Conservation (phyloP, 2,797 vertebrate genomes). For the Perdix hodgsoniae region DNA sequence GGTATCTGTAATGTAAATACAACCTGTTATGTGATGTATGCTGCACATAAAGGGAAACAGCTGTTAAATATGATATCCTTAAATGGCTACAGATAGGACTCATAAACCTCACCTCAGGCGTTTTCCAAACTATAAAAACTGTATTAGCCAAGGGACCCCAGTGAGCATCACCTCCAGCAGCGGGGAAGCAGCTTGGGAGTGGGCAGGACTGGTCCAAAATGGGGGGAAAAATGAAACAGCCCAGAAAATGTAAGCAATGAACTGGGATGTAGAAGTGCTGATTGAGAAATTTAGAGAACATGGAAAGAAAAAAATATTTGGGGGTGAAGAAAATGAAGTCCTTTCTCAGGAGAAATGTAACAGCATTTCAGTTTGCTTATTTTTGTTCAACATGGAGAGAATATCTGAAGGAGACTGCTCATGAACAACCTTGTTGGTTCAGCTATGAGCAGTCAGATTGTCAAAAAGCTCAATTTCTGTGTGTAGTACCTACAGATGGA, state of each 20-base stretch:
- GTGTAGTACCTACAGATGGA: neutral
- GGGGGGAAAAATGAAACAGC: neutral
- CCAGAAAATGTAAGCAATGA: neutral
- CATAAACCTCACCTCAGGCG: neutral
- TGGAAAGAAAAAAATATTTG: neutral
- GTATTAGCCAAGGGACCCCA: neutral
- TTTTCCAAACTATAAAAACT: neutral
- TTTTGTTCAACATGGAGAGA: neutral
- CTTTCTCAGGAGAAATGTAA: neutral
- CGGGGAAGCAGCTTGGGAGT: fast-evolving
- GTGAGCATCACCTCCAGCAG: fast-evolving
- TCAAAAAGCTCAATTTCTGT: neutral
- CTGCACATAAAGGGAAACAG: neutral
- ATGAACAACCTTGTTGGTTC: neutral
- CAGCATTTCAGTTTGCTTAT: neutral
- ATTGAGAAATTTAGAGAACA: neutral
- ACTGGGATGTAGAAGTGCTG: neutral
- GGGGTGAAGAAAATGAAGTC: neutral
- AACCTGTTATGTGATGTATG: neutral
- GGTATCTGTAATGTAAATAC: neutral
- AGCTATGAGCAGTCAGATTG: neutral
- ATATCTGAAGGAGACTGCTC: neutral
- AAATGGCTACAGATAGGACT: neutral
- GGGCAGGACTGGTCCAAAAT: neutral
- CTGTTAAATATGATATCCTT: neutral